Base-by-base conservation (phyloP, 2,797 vertebrate species). In the Hyperoplus lanceolatus region DNA sequence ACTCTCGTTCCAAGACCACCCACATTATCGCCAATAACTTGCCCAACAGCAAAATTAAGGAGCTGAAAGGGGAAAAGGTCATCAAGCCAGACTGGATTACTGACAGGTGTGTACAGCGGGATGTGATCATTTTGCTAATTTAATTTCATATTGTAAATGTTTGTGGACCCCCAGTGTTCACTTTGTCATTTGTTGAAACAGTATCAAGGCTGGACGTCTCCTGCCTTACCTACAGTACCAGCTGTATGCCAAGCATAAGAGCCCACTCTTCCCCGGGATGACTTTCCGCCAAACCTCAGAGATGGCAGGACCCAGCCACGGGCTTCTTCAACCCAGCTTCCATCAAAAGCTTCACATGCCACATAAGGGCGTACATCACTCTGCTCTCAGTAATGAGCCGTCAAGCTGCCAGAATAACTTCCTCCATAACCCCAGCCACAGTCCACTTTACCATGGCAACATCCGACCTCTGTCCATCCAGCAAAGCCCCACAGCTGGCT, bases 21-120 rank as follows among this genome's bases (percentile, higher is more conserved):
- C 98, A 99, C 90, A 98, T 99, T 90, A 98, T 99, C 70, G 96
- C 98, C 84, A 97, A 95, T 85, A 99, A 99, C 93, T 95, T 99
- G 91, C 97, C 98, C 86, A 97, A 97, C 93, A 93, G 64, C 94
- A 99, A 99, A 95, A 97, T 99, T 85, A 95, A 97, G 92, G 97
- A 97, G 89, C 87, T 99, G 76, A 97, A 95, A 91, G 96, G 95
- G 61, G 97, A 99, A 89, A 99, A 98, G 91, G 95, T 99, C 72
- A 97, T 99, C 75, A 95, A 96, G 36, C 98, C 98, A 1, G 96
- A 97, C 75, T 99, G 98, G 98, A 99, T 99, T 78, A 94, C 96
- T 75, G 98, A 99, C 92, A 99, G 98, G 98, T 99, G 82, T 83
- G 94, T 90, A 74, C 1, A 56, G 18, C 53, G 18, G 12, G 18